These are phyloP conservation scores for Drosophila sulfurigaster DNA, from an alignment of 1,140 invertebrate species.

Conservation along the genomic window DNA sequence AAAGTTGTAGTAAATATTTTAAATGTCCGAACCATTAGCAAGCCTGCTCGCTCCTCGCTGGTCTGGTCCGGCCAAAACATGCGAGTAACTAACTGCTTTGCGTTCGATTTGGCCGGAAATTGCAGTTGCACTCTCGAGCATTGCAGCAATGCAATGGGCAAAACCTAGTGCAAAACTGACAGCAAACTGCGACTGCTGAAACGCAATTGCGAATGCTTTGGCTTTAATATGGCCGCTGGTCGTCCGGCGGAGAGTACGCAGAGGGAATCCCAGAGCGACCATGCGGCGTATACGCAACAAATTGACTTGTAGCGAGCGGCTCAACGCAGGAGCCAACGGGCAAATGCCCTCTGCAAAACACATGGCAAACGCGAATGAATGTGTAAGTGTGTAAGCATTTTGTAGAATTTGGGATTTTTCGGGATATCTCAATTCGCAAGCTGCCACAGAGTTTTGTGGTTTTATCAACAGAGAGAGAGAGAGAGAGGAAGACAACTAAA, in stretches of 20 bases:
- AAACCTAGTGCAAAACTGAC: not conserved
- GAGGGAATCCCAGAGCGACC: conserved; percentile 30
- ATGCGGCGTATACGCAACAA: conserved; percentile 55
- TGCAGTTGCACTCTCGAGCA: conserved; percentile 36
- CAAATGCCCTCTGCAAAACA: not conserved
- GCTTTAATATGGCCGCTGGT: conserved; percentile 13
- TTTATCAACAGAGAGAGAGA: conserved; percentile 22
- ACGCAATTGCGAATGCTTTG: conserved; percentile 17
- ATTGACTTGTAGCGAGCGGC: conserved; percentile 42
- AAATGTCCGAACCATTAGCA: conserved; percentile 31
- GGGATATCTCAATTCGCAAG: conserved; percentile 6
- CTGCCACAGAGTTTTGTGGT: conserved; percentile 55
- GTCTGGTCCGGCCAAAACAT: conserved; percentile 14
- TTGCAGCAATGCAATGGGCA: conserved; percentile 22
- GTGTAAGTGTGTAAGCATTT: not conserved
- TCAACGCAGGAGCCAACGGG: not conserved
- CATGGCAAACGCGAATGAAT: not conserved
- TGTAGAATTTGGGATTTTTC: not conserved
- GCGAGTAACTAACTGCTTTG: conserved; percentile 16
- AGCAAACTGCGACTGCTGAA: not conserved
- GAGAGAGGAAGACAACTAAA: not conserved
- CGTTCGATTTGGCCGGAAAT: conserved; percentile 45
- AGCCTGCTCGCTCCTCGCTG: not conserved
- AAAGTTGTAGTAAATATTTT: conserved; percentile 25
- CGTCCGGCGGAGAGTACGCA: not conserved